phyloP scores from a whole-genome alignment of 2,113 vertebrate species.

The Anoplopoma fimbria region DNA sequence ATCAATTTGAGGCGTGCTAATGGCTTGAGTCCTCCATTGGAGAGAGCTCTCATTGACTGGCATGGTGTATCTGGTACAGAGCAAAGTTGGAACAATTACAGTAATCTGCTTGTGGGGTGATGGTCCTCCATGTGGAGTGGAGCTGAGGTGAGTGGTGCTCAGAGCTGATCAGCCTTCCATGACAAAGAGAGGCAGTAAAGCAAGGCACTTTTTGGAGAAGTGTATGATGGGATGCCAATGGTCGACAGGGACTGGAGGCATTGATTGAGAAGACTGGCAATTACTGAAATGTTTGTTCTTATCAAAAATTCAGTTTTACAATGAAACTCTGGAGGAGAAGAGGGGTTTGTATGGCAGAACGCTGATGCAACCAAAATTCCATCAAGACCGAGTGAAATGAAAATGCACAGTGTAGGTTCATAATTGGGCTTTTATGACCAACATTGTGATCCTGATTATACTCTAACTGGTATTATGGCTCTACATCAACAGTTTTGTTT shows the following conservation, averaged over 20 bases:
- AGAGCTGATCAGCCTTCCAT: slow-evolving; percentile 48
- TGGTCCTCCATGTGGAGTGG: slow-evolving; percentile 72
- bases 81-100: slow-evolving; percentile 77
- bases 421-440: not conserved
- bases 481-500: not conserved
- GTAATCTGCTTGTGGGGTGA: slow-evolving; percentile 65
- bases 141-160: slow-evolving; percentile 58
- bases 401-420: not conserved
- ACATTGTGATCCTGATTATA: not conserved
- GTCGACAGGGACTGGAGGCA: slow-evolving; percentile 9
- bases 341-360: not conserved
- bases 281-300: slow-evolving; percentile 28
- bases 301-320: slow-evolving; percentile 11
- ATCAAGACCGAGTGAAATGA: not conserved
- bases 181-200: slow-evolving; percentile 41
- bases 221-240: slow-evolving; percentile 36
- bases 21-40: slow-evolving; percentile 60
- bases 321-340: not conserved
- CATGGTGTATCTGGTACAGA: slow-evolving; percentile 48
- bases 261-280: slow-evolving; percentile 20
- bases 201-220: slow-evolving; percentile 28
- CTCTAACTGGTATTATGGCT: not conserved
- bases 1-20: slow-evolving; percentile 68
- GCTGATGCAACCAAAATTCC: not conserved
- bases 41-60: slow-evolving; percentile 71